A percentile compares a stretch with the other conserved stretches of the same genome.
Evolutionary conservation across 2,888 invertebrate species (phyloP).

Genomic region (Pimpla rufipes): DNA sequence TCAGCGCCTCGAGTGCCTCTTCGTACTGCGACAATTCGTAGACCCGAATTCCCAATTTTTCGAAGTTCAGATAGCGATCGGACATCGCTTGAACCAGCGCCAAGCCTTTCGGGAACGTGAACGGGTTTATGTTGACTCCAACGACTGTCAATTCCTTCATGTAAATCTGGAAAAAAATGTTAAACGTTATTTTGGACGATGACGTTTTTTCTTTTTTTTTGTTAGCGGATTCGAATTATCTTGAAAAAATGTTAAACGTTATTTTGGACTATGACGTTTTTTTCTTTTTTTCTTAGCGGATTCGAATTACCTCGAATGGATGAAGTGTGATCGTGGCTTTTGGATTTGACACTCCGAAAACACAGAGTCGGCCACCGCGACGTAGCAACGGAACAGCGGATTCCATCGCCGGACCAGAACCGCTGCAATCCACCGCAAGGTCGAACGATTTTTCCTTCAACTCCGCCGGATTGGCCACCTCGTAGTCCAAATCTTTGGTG

Average conservation of each 20-base stretch:
- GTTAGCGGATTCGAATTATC: too few relatives aligned
- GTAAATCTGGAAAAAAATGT: constrained; percentile 87
- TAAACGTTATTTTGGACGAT: not conserved
- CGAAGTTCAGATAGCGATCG: constrained; percentile 88
- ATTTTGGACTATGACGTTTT: not conserved
- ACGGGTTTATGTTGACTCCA: constrained; percentile 90
- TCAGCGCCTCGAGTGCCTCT: constrained; percentile 86
- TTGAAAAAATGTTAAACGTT: too few relatives aligned
- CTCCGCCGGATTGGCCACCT: constrained; percentile 87
- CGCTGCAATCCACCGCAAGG: constrained; percentile 91
- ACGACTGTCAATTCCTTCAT: constrained; percentile 89
- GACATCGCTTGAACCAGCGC: constrained; percentile 89
- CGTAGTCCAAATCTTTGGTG: constrained; percentile 88
- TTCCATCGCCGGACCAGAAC: constrained; percentile 90
- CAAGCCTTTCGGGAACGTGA: constrained; percentile 89
- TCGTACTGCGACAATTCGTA: constrained; percentile 87
- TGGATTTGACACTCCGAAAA: constrained; percentile 90
- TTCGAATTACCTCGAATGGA: constrained; percentile 78
- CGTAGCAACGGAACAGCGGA: constrained; percentile 87
- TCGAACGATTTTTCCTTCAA: constrained; percentile 88
- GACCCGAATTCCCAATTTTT: constrained; percentile 88
- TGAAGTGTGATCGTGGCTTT: constrained; percentile 84
- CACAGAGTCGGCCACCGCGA: constrained; percentile 89
- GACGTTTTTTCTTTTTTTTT: not conserved
- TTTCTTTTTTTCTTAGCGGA: not conserved